phyloP scores from a whole-genome alignment of 2,888 invertebrate species.

The Heliconius sara region DNA sequence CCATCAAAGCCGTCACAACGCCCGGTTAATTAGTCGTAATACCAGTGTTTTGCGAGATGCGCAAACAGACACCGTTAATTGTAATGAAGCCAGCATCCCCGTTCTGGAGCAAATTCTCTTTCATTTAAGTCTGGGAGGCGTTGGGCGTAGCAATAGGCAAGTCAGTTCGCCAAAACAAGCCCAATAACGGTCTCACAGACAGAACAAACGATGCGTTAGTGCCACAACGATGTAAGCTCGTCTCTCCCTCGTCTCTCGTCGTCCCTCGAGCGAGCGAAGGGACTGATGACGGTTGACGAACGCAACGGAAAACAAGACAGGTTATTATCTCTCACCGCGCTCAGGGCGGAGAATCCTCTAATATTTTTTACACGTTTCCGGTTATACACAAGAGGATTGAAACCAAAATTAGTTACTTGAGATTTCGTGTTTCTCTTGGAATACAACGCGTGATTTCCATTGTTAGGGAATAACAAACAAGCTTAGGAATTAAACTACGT shows the following conservation, averaged over 20 bases:
- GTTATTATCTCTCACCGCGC: constrained; percentile 79
- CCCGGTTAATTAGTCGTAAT: constrained; percentile 80
- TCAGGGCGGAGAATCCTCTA: constrained; percentile 72
- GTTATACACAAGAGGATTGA: constrained; percentile 79
- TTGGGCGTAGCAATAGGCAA: constrained; percentile 69
- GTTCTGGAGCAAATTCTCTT: constrained; percentile 74
- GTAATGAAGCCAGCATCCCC: constrained; percentile 72
- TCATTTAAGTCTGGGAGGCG: constrained; percentile 73
- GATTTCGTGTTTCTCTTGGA: constrained; percentile 78
- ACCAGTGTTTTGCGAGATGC: constrained; percentile 79
- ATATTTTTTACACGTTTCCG: constrained; percentile 83
- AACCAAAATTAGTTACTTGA: constrained; percentile 83
- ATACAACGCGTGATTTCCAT: constrained; percentile 81
- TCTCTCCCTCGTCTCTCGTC: constrained; percentile 55
- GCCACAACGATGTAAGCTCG: constrained; percentile 70
- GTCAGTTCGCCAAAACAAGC: constrained; percentile 80
- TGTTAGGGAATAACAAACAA: constrained; percentile 79
- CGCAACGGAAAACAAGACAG: constrained; percentile 78
- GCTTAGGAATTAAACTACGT: constrained; percentile 79
- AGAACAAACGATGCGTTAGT: constrained; percentile 81
- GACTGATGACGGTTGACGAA: constrained; percentile 68
- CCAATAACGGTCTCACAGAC: constrained; percentile 81
- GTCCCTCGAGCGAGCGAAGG: constrained; percentile 54
- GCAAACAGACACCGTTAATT: constrained; percentile 78
- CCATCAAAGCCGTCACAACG: constrained; percentile 71